These are phyloP conservation scores for Sarcophaga bullata DNA, from an alignment of 1,140 invertebrate species.

Conservation along the genomic window DNA sequence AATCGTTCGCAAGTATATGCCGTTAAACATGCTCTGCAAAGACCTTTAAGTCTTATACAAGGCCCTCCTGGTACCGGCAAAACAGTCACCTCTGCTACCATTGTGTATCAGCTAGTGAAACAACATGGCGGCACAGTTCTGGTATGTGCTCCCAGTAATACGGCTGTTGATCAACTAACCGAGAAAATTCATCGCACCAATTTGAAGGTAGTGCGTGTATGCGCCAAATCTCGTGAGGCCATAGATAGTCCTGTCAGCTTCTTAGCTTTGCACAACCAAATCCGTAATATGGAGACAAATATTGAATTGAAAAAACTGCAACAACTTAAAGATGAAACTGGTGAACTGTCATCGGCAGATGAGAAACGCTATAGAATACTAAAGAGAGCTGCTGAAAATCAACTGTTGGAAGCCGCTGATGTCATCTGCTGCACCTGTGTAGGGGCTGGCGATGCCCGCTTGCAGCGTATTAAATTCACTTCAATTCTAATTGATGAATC, in stretches of 20 bases:
- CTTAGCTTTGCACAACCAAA: constrained; percentile 96
- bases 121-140: constrained; percentile 94
- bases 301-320: constrained; percentile 95
- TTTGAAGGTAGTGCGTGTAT: constrained; percentile 95
- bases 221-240: constrained; percentile 97
- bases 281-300: constrained; percentile 91
- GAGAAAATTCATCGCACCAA: constrained; percentile 99
- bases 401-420: constrained; percentile 94
- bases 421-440: constrained; percentile 99
- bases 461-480: constrained; percentile 93
- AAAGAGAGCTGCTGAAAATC: constrained; percentile 91
- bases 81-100: constrained; percentile 98
- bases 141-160: constrained; percentile 99
- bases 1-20: constrained; percentile 98
- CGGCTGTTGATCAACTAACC: constrained; percentile 98
- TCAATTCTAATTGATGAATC: constrained; percentile 99
- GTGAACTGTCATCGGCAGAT: constrained; percentile 92
- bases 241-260: constrained; percentile 98
- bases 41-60: constrained; percentile 97
- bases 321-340: constrained; percentile 96
- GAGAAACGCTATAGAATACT: constrained; percentile 94
- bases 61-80: constrained; percentile 89
- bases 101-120: constrained; percentile 97
- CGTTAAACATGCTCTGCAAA: constrained; percentile 97
- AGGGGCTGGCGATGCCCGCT: constrained; percentile 93